These are phyloP conservation scores for Hypsopygia costalis DNA, from an alignment of 2,888 invertebrate species.

Conservation along the genomic window DNA sequence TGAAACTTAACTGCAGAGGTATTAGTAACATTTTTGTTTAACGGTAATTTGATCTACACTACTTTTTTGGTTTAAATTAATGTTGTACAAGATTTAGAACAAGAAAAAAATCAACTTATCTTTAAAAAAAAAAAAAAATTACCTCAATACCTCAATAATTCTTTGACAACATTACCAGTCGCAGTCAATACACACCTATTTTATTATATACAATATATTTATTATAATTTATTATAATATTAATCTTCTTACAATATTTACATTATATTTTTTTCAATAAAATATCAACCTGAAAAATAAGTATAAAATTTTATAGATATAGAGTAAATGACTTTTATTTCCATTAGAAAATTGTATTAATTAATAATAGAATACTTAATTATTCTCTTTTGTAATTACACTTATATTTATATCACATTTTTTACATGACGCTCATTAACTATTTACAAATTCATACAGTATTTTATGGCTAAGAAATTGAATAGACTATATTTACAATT, in stretches of 20 bases:
- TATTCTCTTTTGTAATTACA: slow-evolving; percentile 14
- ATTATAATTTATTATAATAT: slow-evolving; percentile 3
- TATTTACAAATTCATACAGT: slow-evolving; percentile 27
- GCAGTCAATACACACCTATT: background rate
- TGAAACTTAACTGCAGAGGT: too few relatives aligned
- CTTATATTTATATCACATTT: slow-evolving; percentile 57
- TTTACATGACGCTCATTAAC: slow-evolving; percentile 37
- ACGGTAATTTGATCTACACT: too few relatives aligned
- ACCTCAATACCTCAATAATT: too few relatives aligned
- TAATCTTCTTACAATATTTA: slow-evolving; percentile 9
- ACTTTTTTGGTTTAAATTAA: too few relatives aligned
- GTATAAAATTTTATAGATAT: background rate
- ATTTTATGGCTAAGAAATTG: background rate
- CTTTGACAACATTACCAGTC: too few relatives aligned
- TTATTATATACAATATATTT: slow-evolving; percentile 2
- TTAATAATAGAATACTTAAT: background rate
- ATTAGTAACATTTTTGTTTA: too few relatives aligned
- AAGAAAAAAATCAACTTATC: too few relatives aligned
- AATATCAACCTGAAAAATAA: background rate
- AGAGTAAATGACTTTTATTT: slow-evolving; percentile 8
- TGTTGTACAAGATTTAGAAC: too few relatives aligned
- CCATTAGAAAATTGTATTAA: slow-evolving; percentile 12
- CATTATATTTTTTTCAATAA: slow-evolving; percentile 1
- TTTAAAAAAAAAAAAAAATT: too few relatives aligned
- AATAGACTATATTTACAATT: background rate